Evolutionary conservation across 2,113 vertebrate species (phyloP), one percentile per base, ranked within the genome.

Genomic region (Origma solitaria): DNA sequence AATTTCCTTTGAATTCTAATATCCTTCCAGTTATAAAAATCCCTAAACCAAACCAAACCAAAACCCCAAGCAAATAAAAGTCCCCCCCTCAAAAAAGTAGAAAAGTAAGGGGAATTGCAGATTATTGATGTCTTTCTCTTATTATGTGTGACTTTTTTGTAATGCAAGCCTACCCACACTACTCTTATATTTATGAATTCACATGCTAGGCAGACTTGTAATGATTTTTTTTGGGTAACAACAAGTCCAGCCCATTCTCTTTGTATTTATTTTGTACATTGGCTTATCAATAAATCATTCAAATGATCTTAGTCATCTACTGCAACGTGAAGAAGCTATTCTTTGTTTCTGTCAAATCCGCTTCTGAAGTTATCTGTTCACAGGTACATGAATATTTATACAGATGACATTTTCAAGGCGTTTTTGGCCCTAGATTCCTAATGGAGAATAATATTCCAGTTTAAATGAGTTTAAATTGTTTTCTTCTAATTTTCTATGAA

Each of bases 231-330:
- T 71, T 80, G 66, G 44, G 70, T 96, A 94, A 44, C 10, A 82
- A 88, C 10, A 82, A 88, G 88, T 83, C 62, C 80, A 87, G 10
- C 30, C 40, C 3, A 1, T 96, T 82, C 84, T 97, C 80, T 94
- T 96, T 96, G 91, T 97, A 93, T 65, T 91, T 94, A 24, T 83
- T 72, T 37, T 87, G 57, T 68, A 64, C 44, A 33, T 85, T 72
- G 69, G 51, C 53, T 97, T 97, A 95, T 90, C 95, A 94, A 95
- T 95, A 97, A 96, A 97, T 96, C 92, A 86, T 96, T 95, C 81
- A 94, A 95, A 86, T 93, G 23, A 70, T 92, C 91, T 94, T 93
- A 57, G 11, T 95, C 87, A 61, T 76, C 71, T 35, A 38, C 38
- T 76, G 77, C 86, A 61, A 90, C 3, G 2, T 65, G 73, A 44